A percentile compares a stretch with the other conserved stretches of the same genome.
Conservation (phyloP, 2,888 invertebrate species). For the Acanthacorydalis orientalis region DNA sequence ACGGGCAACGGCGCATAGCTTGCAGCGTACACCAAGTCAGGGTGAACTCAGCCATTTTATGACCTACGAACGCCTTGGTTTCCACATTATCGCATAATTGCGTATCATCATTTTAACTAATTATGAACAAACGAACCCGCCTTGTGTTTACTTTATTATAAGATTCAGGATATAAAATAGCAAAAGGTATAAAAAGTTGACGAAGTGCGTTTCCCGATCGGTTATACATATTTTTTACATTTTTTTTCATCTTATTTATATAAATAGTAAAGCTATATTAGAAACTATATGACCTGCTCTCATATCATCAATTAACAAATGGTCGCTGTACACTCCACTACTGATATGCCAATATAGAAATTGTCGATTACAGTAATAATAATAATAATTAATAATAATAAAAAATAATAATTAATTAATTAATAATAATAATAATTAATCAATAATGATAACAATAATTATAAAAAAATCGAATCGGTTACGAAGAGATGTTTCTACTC, state of each 20-base stretch:
- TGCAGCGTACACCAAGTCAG: too few relatives aligned
- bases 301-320: constrained; percentile 4
- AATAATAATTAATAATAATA: not conserved
- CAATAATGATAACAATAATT: not conserved
- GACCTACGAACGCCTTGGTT: too few relatives aligned
- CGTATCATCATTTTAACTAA: not conserved
- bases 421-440: not conserved
- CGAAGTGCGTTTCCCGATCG: constrained; percentile 6
- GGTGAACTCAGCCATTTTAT: too few relatives aligned
- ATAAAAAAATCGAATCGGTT: not conserved
- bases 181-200: constrained; percentile 7
- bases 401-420: not conserved
- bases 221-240: constrained; percentile 1
- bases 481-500: not conserved
- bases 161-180: constrained; percentile 5
- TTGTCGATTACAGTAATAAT: not conserved
- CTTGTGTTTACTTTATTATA: not conserved
- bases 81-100: too few relatives aligned
- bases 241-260: constrained; percentile 3
- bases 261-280: constrained; percentile 6
- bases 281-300: constrained; percentile 7
- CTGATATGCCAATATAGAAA: constrained; percentile 7
- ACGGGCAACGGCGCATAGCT: too few relatives aligned
- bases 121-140: constrained; percentile 1
- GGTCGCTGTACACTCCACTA: constrained; percentile 2